Evolutionary conservation across 2,797 vertebrate genomes (phyloP).

Genomic region (Melanotaenia boesemani): DNA sequence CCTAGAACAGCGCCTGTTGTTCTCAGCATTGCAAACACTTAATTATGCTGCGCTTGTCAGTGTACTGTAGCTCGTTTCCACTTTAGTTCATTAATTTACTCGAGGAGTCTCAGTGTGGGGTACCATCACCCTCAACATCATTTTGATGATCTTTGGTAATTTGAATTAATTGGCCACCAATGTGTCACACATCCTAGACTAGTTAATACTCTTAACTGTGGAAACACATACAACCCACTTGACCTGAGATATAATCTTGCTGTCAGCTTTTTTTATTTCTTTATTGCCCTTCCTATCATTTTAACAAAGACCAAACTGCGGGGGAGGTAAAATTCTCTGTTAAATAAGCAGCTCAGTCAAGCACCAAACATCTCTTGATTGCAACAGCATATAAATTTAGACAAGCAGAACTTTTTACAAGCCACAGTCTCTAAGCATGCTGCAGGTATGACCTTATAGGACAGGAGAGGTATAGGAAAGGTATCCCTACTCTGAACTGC

Average conservation of each 20-base stretch:
- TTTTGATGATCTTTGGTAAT: constrained; percentile 22
- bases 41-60: constrained; percentile 60
- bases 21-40: constrained; percentile 62
- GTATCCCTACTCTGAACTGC: constrained; percentile 19
- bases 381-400: constrained; percentile 40
- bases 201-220: constrained; percentile 7
- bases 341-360: constrained; percentile 5
- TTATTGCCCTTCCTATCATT: background rate
- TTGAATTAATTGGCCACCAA: constrained; percentile 44
- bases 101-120: constrained; percentile 49
- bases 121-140: constrained; percentile 13
- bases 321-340: background rate
- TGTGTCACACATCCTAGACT: constrained; percentile 25
- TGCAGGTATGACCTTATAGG: background rate
- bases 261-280: constrained; percentile 8
- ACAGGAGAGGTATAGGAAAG: background rate
- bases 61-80: constrained; percentile 50
- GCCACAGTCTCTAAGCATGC: background rate
- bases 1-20: constrained; percentile 72
- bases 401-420: constrained; percentile 32
- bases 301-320: background rate
- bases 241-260: constrained; percentile 14
- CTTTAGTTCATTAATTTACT: constrained; percentile 65
- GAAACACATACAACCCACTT: constrained; percentile 3
- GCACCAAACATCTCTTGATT: background rate